phyloP scores from a whole-genome alignment of 2,113 vertebrate genomes.

The Motacilla tschutschensis region DNA sequence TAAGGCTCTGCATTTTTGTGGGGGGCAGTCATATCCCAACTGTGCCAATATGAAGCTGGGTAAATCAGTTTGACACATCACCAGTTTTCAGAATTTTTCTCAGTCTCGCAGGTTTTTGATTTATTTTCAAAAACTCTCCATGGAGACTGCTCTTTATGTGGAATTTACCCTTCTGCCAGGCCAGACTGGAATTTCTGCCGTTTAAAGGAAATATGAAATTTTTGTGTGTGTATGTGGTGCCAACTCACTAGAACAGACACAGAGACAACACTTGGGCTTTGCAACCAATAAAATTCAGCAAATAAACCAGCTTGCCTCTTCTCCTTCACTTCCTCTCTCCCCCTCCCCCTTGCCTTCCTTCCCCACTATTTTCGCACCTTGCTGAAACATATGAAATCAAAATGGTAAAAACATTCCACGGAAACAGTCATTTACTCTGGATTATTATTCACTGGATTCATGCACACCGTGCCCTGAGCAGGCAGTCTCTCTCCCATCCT shows the following conservation, averaged over 20 bases:
- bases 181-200: conserved; percentile 25
- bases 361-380: not conserved
- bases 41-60: not conserved
- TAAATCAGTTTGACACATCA: not conserved
- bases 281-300: not conserved
- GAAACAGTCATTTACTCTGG: not conserved
- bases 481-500: not conserved
- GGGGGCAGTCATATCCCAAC: not conserved
- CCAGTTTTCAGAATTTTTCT: not conserved
- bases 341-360: not conserved
- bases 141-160: not conserved
- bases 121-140: conserved; percentile 8
- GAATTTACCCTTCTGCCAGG: not conserved
- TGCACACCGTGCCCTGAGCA: not conserved
- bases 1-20: not conserved
- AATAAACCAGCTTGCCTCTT: not conserved
- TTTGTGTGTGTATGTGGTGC: not conserved
- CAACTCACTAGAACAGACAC: not conserved
- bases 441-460: not conserved
- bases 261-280: not conserved
- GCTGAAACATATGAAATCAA: not conserved
- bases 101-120: not conserved
- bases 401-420: not conserved
- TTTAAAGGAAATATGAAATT: not conserved
- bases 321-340: not conserved